These are phyloP conservation scores for Pontoporia blainvillei DNA, from an alignment of 2,113 vertebrate species.

Conservation along the genomic window DNA sequence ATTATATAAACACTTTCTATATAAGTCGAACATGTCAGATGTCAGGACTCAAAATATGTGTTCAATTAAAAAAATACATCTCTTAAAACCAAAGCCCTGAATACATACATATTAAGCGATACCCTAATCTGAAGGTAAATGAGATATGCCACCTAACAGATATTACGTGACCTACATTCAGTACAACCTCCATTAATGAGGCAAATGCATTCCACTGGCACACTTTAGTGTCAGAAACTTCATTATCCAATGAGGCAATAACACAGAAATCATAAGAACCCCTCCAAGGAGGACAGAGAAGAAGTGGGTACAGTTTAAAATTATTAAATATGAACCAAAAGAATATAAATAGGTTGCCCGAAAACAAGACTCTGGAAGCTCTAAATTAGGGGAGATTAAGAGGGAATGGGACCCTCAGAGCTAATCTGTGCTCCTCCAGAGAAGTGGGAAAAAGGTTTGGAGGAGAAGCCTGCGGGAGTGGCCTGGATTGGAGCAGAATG, in stretches of 20 bases:
- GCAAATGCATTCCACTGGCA: neutral
- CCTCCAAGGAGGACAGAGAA: neutral
- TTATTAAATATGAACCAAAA: constrained; percentile 28
- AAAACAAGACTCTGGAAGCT: neutral
- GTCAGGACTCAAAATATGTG: constrained; percentile 71
- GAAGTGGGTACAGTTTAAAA: neutral
- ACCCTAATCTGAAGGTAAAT: constrained; percentile 62
- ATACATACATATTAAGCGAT: constrained; percentile 69
- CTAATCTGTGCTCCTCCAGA: neutral
- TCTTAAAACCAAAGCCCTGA: constrained; percentile 72
- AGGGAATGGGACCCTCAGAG: neutral
- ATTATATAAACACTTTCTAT: constrained; percentile 67
- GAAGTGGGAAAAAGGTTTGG: neutral
- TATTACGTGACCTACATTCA: constrained; percentile 40
- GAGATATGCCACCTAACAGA: constrained; percentile 37
- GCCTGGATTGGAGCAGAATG: neutral
- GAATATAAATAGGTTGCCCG: neutral
- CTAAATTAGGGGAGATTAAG: neutral
- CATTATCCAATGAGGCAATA: neutral
- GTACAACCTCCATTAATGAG: constrained; percentile 10
- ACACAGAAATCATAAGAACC: neutral
- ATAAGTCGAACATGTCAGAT: constrained; percentile 65
- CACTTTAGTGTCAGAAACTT: neutral
- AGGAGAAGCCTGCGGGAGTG: neutral
- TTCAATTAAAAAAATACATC: constrained; percentile 76